Evolutionary conservation across 1,140 invertebrate species (phyloP).

Genomic region (Drosophila leontia): DNA sequence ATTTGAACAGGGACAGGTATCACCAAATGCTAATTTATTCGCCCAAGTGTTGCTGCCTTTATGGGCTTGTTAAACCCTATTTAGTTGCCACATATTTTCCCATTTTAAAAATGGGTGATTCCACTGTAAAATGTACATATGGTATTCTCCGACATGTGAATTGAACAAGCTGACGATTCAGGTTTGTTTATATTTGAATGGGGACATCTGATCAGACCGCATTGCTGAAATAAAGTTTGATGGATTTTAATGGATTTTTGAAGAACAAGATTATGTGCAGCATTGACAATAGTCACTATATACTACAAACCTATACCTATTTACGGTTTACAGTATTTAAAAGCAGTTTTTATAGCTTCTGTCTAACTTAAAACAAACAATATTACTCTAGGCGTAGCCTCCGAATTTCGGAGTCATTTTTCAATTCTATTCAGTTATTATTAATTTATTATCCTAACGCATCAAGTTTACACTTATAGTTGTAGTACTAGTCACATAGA

Average conservation of each 20-base stretch:
- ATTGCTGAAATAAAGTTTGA: neutral
- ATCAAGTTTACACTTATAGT: too few relatives aligned
- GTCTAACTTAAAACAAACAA: neutral
- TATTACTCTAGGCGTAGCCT: neutral
- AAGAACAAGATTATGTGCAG: too few relatives aligned
- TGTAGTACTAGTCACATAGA: too few relatives aligned
- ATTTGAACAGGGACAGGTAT: neutral
- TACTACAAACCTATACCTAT: too few relatives aligned
- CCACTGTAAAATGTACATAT: neutral
- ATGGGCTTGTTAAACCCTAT: neutral
- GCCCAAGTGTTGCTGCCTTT: neutral
- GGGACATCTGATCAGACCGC: neutral
- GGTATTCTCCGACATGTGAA: neutral
- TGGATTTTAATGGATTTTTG: too few relatives aligned
- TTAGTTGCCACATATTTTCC: neutral
- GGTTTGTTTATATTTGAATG: neutral
- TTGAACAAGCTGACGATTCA: neutral
- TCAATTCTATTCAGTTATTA: too few relatives aligned
- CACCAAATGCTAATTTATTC: neutral
- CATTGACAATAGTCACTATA: too few relatives aligned
- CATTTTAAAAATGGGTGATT: neutral
- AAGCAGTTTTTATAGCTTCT: neutral
- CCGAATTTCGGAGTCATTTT: too few relatives aligned
- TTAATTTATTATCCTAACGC: too few relatives aligned
- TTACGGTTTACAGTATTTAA: too few relatives aligned